Base-by-base conservation (phyloP, 2,797 vertebrate species). In the Pseudocheirus occidentalis region DNA sequence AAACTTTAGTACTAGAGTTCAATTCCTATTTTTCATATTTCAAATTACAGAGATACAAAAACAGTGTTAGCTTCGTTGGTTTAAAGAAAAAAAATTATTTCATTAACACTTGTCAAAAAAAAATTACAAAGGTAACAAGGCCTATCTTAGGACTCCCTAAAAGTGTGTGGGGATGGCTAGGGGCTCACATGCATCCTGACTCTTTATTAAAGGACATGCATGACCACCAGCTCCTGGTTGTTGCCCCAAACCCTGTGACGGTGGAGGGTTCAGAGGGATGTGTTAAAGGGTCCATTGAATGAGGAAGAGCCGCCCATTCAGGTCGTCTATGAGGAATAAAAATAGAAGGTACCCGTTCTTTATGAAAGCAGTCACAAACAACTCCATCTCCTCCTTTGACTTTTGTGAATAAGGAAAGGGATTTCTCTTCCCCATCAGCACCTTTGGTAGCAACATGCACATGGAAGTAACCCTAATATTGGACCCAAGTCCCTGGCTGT, bases 41-140 rank as follows among this genome's bases (percentile, higher is more conserved):
- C 95, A 98, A 97, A 95, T 97, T 97, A 96, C 96, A 97, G 97
- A 93, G 28, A 92, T 58, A 10, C 16, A 92, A 73, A 90, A 52
- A 92, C 87, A 52, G 90, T 66, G 94, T 93, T 34, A 91, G 14
- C 59, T 90, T 93, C 52, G 73, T 93, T 93, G 59, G 29, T n/a
- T 93, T 50, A 55, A 94, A 92, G 55, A 52, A 52, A 91, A 40
- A 92, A 81, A 96, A 55, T 53, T 96, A 96, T 62, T 87, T 87
- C 6, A 27, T 24, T 50, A 50, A 87, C 24, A 50, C 73, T 50
- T 24, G 46, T 27, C n/a, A 52, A 52, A 40, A 87, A 50, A 81
- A 40, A n/a, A 73, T 87, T 81, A 27, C 18, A 46, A 87, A 87
- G 27, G 9, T 46, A 87, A 9, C 0, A 87, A 50, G 21, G 18